Conservation (phyloP, 1,140 invertebrate genomes). For the Lepidurus arcticus region DNA sequence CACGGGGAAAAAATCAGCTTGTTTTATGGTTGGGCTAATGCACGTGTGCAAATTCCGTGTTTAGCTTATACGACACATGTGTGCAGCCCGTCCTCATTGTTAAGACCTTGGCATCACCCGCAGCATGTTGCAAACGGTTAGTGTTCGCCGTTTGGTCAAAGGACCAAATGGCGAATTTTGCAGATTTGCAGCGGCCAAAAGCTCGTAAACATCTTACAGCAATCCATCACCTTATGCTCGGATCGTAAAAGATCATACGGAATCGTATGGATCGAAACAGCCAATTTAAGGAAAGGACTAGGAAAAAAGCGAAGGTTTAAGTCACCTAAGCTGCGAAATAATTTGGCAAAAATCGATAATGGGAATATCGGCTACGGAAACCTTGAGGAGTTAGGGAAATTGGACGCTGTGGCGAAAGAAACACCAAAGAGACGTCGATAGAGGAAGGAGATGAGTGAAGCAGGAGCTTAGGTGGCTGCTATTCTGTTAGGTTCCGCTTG, state of each 20-base stretch:
- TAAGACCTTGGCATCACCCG: neutral
- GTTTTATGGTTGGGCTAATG: neutral
- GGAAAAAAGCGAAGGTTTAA: neutral
- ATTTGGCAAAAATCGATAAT: neutral
- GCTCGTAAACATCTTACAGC: no score
- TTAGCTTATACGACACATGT: neutral
- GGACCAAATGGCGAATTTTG: neutral
- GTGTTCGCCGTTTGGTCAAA: neutral
- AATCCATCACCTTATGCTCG: no score
- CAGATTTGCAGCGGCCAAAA: neutral
- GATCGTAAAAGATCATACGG: no score
- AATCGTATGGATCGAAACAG: no score
- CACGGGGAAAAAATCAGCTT: no score
- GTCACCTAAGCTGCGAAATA: neutral
- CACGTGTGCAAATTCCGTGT: neutral
- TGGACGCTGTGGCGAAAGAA: neutral
- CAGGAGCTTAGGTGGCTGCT: neutral
- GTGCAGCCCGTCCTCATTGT: neutral
- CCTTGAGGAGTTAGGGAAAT: neutral
- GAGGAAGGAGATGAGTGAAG: conserved; percentile 14
- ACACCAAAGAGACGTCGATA: neutral
- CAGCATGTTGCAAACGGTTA: neutral
- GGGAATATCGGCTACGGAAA: no score
- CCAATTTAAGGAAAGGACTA: no score
- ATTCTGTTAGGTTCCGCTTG: conserved; percentile 14